phyloP scores from a whole-genome alignment of 64 coral and sea anemone genomes.

The Stichodactyla mertensii region DNA sequence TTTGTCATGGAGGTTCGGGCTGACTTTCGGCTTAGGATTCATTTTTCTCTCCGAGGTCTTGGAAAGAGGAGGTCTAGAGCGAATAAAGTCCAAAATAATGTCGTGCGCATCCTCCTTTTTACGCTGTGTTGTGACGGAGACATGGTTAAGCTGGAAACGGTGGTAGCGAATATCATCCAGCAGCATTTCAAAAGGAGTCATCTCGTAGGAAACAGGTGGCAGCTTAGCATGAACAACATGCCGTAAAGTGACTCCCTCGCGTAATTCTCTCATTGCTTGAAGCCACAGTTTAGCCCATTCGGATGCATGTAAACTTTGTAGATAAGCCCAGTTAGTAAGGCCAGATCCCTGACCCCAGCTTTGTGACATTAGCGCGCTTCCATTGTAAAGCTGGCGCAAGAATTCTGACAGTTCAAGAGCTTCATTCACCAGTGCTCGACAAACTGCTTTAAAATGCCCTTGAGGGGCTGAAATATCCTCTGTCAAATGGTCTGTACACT shows the following conservation, averaged over 20 bases:
- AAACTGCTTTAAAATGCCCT: slow-evolving; percentile 76
- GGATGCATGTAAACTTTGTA: slow-evolving; percentile 78
- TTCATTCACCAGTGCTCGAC: slow-evolving; percentile 73
- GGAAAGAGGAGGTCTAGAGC: slow-evolving; percentile 75
- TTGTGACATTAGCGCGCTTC: slow-evolving; percentile 57
- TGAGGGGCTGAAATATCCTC: slow-evolving; percentile 39
- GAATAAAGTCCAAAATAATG: slow-evolving; percentile 89
- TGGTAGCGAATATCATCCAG: slow-evolving; percentile 81
- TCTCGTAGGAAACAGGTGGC: slow-evolving; percentile 65
- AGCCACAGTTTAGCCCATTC: slow-evolving; percentile 94
- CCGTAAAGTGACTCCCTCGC: slow-evolving; percentile 79
- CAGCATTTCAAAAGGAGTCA: slow-evolving; percentile 86
- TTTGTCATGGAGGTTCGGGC: slow-evolving; percentile 47
- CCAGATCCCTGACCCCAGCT: slow-evolving; percentile 76
- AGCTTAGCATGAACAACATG: slow-evolving; percentile 74
- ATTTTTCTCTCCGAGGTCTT: slow-evolving; percentile 77
- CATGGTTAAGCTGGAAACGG: slow-evolving; percentile 61
- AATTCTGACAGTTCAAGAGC: slow-evolving; percentile 64
- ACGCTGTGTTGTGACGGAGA: slow-evolving; percentile 39
- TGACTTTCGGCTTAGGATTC: slow-evolving; percentile 60
- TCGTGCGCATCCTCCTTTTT: slow-evolving; percentile 87
- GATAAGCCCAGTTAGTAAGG: slow-evolving; percentile 78
- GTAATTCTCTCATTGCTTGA: slow-evolving; percentile 78
- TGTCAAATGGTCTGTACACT: slow-evolving; percentile 69
- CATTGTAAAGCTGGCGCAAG: slow-evolving; percentile 84